Percentiles rank a stretch among this genome's conserved stretches.
phyloP scores from a whole-genome alignment of 2,113 vertebrate genomes.

The Sorex araneus region DNA sequence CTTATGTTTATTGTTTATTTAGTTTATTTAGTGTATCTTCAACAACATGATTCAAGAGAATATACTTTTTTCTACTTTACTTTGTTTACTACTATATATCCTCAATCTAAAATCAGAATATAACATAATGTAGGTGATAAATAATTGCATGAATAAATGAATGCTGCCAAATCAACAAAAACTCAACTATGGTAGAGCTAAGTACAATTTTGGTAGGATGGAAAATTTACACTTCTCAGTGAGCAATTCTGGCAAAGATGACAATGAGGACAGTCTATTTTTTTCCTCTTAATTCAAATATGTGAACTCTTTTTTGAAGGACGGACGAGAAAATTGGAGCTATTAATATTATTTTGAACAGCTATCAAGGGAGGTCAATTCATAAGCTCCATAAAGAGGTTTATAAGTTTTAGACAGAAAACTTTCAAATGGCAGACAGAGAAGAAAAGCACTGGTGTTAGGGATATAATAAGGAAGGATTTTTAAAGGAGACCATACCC shows the following conservation, averaged over 20 bases:
- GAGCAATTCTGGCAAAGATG: not conserved
- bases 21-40: not conserved
- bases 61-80: not conserved
- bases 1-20: constrained; percentile 10
- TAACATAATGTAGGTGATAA: not conserved
- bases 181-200: not conserved
- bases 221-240: not conserved
- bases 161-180: not conserved
- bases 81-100: not conserved
- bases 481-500: not conserved
- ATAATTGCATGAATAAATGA: not conserved
- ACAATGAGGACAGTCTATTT: not conserved
- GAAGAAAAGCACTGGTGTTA: not conserved
- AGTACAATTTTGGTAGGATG: not conserved
- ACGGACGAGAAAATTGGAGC: not conserved
- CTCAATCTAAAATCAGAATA: constrained; percentile 30
- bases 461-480: not conserved
- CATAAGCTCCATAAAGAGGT: not conserved
- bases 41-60: no score
- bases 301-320: not conserved
- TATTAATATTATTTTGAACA: constrained; percentile 43
- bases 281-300: constrained; percentile 39
- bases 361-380: constrained; percentile 24
- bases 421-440: not conserved
- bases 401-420: not conserved